Evolutionary conservation across 2,113 vertebrate species (phyloP).

Genomic region (Odontesthes bonariensis): DNA sequence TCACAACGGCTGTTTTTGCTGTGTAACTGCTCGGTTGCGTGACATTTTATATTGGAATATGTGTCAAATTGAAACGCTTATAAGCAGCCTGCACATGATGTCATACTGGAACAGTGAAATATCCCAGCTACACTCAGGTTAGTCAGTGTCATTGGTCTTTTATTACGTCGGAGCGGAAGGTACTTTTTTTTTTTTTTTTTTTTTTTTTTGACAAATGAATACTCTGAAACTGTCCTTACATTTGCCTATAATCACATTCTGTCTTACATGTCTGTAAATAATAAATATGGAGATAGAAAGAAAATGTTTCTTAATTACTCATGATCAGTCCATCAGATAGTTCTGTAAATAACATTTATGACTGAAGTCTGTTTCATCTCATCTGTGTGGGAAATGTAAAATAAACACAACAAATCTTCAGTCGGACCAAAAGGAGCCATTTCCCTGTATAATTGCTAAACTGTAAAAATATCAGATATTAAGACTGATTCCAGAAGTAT

Average conservation of each 20-base stretch:
- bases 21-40: neutral
- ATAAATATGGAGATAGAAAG: neutral
- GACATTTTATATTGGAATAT: no score
- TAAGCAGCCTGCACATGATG: no score
- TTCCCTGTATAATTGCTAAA: constrained; percentile 6
- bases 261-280: neutral
- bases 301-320: neutral
- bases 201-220: neutral
- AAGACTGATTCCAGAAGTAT: neutral
- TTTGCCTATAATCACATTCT: constrained; percentile 15
- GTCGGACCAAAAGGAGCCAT: neutral
- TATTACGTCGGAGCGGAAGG: neutral
- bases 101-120: no score
- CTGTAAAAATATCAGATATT: neutral
- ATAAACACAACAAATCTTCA: neutral
- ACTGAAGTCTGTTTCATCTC: constrained; percentile 41
- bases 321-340: neutral
- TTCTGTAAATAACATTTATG: neutral
- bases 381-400: constrained; percentile 14
- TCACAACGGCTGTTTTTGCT: neutral
- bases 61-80: no score
- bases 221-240: neutral
- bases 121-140: no score
- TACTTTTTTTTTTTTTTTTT: no score
- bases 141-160: neutral